Percentiles rank a stretch among this genome's conserved stretches.
Evolutionary conservation across 2,888 invertebrate species (phyloP).

Genomic region (Gortyna flavago): DNA sequence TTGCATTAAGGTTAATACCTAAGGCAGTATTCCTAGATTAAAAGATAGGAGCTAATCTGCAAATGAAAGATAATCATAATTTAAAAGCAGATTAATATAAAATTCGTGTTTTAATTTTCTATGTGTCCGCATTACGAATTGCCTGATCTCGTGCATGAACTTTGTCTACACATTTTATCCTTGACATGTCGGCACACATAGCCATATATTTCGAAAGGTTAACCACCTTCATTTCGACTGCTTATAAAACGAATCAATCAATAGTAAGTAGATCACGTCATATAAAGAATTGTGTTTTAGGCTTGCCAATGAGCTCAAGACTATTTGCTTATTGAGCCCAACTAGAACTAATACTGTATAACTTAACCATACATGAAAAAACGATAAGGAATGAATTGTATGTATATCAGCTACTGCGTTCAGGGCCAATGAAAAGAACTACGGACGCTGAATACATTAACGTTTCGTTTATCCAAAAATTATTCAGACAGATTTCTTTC

Average conservation of each 20-base stretch:
- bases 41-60: not conserved
- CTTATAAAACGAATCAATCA: conserved; percentile 41
- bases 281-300: not conserved
- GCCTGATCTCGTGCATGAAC: conserved; percentile 45
- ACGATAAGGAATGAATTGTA: not conserved
- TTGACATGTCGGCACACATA: conserved; percentile 64
- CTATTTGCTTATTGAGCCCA: not conserved
- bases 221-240: conserved; percentile 63
- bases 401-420: not conserved
- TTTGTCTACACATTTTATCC: conserved; percentile 62
- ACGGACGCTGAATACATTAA: too few species aligned
- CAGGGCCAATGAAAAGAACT: not conserved
- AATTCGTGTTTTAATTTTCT: conserved; percentile 12
- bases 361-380: not conserved
- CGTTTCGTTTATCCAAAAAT: not conserved
- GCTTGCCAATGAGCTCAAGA: conserved; percentile 13
- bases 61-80: not conserved
- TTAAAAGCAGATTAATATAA: conserved; percentile 14
- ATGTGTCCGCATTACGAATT: conserved; percentile 44
- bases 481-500: not conserved
- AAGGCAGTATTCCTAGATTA: not conserved
- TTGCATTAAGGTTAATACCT: not conserved
- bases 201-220: conserved; percentile 61
- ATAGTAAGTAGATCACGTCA: conserved; percentile 33
- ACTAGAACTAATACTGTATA: conserved; percentile 4